Conservation (phyloP, 2,113 vertebrate species). For the Cochlearius cochlearius region DNA sequence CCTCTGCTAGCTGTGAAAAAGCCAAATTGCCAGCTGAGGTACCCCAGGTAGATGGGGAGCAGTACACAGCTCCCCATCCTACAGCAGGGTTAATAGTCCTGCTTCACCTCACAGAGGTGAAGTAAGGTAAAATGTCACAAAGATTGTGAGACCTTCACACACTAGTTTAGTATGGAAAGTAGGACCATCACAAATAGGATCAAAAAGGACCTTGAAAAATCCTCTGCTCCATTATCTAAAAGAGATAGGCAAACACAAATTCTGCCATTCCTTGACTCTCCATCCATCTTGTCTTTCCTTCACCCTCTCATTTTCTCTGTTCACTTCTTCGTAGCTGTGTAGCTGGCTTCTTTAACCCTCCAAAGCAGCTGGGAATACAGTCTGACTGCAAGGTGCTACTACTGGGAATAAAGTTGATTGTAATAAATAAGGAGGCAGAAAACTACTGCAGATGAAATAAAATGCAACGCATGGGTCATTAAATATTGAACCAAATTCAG, state of each 20-base stretch:
- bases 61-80: not conserved
- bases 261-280: not conserved
- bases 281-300: not conserved
- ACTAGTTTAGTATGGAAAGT: not conserved
- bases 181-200: not conserved
- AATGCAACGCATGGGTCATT: not conserved
- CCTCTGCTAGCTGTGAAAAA: not conserved
- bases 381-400: not conserved
- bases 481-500: conserved; percentile 41
- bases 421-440: conserved; percentile 56
- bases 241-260: not conserved
- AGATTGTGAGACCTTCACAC: not conserved
- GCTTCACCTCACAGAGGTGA: not conserved
- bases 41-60: not conserved
- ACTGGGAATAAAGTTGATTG: conserved; percentile 14
- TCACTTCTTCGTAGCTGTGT: not conserved
- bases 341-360: not conserved
- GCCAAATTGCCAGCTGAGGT: not conserved
- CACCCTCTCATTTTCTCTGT: not conserved
- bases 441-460: conserved; percentile 7
- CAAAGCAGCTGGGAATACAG: not conserved
- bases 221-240: not conserved
- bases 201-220: conserved; percentile 25
- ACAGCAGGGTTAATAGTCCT: not conserved
- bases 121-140: not conserved